Percentiles rank a stretch among this genome's conserved stretches.
Conservation (phyloP, 2,888 invertebrate species). For the Cephus pulcher region DNA sequence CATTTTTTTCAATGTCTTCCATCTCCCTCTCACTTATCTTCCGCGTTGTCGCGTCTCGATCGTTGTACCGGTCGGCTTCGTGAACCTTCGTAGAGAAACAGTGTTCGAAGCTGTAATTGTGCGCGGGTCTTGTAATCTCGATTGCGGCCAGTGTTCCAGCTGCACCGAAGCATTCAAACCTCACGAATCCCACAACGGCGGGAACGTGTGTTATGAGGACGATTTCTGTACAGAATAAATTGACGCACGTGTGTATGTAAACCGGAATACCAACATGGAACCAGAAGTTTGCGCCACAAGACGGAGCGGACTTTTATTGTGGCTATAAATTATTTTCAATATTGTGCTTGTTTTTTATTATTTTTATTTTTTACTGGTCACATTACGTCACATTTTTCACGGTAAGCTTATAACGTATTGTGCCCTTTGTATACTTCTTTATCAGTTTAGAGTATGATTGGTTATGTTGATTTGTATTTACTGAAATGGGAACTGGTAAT, state of each 20-base stretch:
- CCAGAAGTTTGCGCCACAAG: not conserved
- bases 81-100: not conserved
- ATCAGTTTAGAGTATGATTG: not conserved
- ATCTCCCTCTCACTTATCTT: not conserved
- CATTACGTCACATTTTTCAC: not conserved
- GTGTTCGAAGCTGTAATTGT: not conserved
- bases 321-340: not conserved
- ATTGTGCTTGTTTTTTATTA: not conserved
- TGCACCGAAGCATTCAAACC: not conserved
- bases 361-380: not conserved
- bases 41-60: not conserved
- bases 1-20: not conserved
- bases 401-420: not conserved
- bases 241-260: not conserved
- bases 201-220: not conserved
- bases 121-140: not conserved
- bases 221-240: not conserved
- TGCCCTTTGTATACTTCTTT: not conserved
- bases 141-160: not conserved
- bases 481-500: not conserved
- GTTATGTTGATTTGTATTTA: no score
- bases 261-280: not conserved
- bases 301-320: not conserved
- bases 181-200: not conserved
- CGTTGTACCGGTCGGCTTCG: not conserved